phyloP scores from a whole-genome alignment of 2,888 invertebrate species.

The Drosophila mercatorum region DNA sequence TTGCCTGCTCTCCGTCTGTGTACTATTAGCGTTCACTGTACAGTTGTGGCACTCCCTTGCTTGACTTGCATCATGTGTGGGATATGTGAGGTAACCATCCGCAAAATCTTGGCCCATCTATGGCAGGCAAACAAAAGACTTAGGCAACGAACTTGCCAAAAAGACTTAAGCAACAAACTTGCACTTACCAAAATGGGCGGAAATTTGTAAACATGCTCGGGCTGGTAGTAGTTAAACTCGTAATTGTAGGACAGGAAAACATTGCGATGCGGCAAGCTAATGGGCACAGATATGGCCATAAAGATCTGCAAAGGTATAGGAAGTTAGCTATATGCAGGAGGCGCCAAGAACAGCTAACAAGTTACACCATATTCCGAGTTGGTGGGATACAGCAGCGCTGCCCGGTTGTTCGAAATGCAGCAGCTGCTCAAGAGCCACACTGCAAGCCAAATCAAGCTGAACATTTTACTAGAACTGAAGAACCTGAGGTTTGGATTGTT shows the following conservation, averaged over 20 bases:
- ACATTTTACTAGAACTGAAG: constrained; percentile 7
- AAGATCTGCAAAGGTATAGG: constrained; percentile 86
- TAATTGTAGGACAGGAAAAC: constrained; percentile 91
- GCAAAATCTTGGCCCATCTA: constrained; percentile 65
- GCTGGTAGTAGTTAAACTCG: constrained; percentile 88
- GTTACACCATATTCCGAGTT: constrained; percentile 74
- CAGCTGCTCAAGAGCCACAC: constrained; percentile 15
- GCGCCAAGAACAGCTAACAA: neutral
- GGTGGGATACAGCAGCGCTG: constrained; percentile 59
- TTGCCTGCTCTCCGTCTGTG: neutral
- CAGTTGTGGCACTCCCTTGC: constrained; percentile 58
- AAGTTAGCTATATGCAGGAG: neutral
- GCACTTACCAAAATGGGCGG: constrained; percentile 77
- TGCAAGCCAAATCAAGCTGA: neutral
- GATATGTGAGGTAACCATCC: constrained; percentile 60
- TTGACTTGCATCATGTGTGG: constrained; percentile 20
- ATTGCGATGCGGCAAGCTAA: constrained; percentile 89
- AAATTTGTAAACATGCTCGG: constrained; percentile 85
- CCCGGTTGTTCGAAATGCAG: neutral
- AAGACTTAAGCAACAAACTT: constrained; percentile 27
- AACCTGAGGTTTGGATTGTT: constrained; percentile 1
- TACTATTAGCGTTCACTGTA: constrained; percentile 39
- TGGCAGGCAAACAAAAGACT: too few species aligned
- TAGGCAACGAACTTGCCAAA: neutral
- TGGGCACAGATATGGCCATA: constrained; percentile 89